Conservation (phyloP, 2,797 vertebrate genomes). For the Notoglanidium macrostoma region DNA sequence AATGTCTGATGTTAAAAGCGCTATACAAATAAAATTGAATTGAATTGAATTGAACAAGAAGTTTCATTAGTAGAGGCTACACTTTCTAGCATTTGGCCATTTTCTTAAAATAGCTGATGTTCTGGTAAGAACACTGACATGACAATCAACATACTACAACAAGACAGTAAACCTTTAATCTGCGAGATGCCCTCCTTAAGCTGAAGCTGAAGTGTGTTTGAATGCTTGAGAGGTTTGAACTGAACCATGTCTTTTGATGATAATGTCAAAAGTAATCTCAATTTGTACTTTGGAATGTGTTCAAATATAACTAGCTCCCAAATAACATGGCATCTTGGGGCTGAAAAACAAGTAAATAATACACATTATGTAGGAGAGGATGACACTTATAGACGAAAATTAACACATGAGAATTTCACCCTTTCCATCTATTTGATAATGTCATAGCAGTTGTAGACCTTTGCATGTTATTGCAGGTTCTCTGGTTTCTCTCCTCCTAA, state of each 20-base stretch:
- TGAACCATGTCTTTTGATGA: conserved; percentile 36
- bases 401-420: background rate
- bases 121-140: background rate
- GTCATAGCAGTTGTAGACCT: background rate
- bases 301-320: background rate
- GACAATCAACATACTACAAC: background rate
- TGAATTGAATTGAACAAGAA: background rate
- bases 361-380: background rate
- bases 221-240: conserved; percentile 2
- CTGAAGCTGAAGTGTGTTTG: background rate
- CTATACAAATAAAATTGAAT: too few species aligned
- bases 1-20: too few species aligned
- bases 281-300: conserved; percentile 39
- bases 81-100: background rate
- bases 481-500: background rate
- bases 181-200: conserved; percentile 1
- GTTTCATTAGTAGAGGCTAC: background rate
- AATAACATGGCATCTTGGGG: background rate
- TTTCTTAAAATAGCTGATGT: background rate
- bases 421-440: background rate
- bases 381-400: background rate
- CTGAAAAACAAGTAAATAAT: background rate
- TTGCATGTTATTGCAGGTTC: background rate
- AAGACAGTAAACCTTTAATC: conserved; percentile 17
- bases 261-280: conserved; percentile 19